Evolutionary conservation across 2,113 vertebrate species (phyloP).

Genomic region (Entelurus aequoreus): DNA sequence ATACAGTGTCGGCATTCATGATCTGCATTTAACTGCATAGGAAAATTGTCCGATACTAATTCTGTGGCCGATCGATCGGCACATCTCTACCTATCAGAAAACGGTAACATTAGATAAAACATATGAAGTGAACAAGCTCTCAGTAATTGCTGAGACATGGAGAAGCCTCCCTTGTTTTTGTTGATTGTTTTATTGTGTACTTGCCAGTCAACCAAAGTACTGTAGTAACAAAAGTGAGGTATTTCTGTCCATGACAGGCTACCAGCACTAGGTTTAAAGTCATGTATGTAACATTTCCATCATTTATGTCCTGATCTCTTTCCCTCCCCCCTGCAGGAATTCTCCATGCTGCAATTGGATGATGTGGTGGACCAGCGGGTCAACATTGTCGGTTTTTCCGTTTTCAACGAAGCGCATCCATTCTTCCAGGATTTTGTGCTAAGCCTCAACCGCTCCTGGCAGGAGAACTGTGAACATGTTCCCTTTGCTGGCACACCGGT

Average conservation of each 20-base stretch:
- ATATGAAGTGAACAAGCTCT: no score
- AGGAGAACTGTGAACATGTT: conserved; percentile 95
- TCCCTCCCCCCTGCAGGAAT: conserved; percentile 75
- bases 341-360: conserved; percentile 87
- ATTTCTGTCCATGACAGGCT: background rate
- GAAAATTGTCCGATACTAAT: no score
- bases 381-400: conserved; percentile 94
- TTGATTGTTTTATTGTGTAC: no score
- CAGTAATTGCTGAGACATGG: no score
- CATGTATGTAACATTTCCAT: conserved; percentile 5
- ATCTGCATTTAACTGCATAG: no score
- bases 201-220: no score
- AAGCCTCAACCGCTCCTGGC: conserved; percentile 96
- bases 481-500: conserved; percentile 92
- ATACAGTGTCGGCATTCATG: no score
- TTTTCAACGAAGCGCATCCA: conserved; percentile 92
- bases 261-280: background rate
- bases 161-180: no score
- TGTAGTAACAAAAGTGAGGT: no score
- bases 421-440: conserved; percentile 93
- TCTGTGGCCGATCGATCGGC: no score
- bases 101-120: no score
- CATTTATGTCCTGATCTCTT: background rate
- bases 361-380: conserved; percentile 82
- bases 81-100: no score